Conservation (phyloP, 2,113 vertebrate species). For the Tenebrosternarchus preto region DNA sequence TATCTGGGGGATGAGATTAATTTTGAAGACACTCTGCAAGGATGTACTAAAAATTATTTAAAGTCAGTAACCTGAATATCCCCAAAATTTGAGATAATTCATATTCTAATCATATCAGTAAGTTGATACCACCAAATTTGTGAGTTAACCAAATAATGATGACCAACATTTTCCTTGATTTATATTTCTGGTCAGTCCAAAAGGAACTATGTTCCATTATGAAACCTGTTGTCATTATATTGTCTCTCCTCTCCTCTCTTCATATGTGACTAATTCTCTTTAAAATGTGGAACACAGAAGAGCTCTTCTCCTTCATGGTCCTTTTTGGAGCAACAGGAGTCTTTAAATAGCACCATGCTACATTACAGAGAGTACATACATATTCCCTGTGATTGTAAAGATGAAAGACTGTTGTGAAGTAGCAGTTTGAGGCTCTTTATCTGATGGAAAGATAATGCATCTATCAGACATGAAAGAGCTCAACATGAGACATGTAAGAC, state of each 20-base stretch:
- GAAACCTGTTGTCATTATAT: not conserved
- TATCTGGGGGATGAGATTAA: no score
- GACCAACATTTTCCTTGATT: constrained; percentile 20
- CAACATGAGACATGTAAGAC: not conserved
- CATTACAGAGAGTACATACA: constrained; percentile 30
- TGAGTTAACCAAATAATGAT: constrained; percentile 6
- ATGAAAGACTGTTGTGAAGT: constrained; percentile 45
- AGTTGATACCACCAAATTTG: no score
- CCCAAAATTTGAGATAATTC: no score
- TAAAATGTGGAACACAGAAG: constrained; percentile 4
- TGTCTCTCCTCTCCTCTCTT: constrained; percentile 7
- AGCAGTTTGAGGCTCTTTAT: constrained; percentile 27
- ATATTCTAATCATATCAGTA: no score
- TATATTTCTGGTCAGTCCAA: constrained; percentile 11
- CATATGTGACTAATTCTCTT: not conserved
- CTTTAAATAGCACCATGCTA: constrained; percentile 36
- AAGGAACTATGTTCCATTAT: not conserved
- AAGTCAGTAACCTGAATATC: no score
- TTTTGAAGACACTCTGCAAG: no score
- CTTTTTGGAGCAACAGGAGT: constrained; percentile 22
- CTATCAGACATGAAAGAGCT: constrained; percentile 42
- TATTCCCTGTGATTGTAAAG: constrained; percentile 20
- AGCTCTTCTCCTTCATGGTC: constrained; percentile 7
- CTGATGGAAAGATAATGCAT: constrained; percentile 33
- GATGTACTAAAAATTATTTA: no score